phyloP scores from a whole-genome alignment of 2,888 invertebrate species.

The Spatulosminthurus flaviceps region DNA sequence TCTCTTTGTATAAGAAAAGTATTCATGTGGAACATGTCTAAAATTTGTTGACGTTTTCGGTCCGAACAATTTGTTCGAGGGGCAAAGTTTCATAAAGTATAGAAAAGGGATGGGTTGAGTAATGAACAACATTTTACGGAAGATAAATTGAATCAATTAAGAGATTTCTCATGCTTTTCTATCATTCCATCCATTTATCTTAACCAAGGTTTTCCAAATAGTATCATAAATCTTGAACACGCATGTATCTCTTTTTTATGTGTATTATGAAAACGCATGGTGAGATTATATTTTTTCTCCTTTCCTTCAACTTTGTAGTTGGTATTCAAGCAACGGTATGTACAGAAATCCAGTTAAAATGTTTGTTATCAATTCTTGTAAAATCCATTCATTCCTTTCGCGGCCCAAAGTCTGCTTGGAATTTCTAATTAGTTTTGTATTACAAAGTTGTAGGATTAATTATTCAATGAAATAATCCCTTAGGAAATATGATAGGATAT shows the following conservation, averaged over 20 bases:
- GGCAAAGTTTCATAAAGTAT: not conserved
- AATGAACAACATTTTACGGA: not conserved
- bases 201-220: not conserved
- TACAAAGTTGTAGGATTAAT: not conserved
- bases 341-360: not conserved
- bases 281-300: no score
- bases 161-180: not conserved
- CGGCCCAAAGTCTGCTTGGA: not conserved
- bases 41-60: no score
- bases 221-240: not conserved
- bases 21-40: no score
- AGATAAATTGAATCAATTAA: conserved; percentile 2
- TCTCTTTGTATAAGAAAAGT: no score
- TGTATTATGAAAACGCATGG: no score
- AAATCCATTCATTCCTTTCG: not conserved
- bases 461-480: not conserved
- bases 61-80: not conserved
- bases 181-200: not conserved
- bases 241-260: no score
- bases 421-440: not conserved
- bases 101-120: not conserved
- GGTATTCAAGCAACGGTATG: not conserved
- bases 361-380: conserved; percentile 1
- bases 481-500: not conserved
- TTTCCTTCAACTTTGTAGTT: no score